Evolutionary conservation across 2,797 vertebrate genomes (phyloP).

Genomic region (Bovichtus variegatus): DNA sequence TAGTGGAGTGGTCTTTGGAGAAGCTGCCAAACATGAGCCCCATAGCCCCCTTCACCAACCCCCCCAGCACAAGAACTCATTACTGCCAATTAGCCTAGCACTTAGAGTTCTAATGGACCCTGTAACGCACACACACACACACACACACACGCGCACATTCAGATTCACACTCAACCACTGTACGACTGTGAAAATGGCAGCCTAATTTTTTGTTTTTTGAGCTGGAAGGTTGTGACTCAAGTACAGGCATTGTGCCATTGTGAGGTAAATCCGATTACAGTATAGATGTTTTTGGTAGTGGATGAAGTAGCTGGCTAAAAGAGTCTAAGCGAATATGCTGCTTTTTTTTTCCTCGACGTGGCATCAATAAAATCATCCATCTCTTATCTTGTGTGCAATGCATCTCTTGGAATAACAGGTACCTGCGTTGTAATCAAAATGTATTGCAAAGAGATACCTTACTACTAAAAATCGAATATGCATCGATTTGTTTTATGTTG

Average conservation of each 20-base stretch:
- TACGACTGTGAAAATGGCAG: constrained; percentile 41
- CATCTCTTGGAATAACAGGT: not conserved
- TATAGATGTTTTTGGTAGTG: constrained; percentile 25
- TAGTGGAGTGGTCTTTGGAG: constrained; percentile 67
- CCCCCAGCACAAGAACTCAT: constrained; percentile 64
- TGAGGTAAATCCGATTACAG: constrained; percentile 53
- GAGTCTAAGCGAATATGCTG: not conserved
- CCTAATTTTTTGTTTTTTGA: constrained; percentile 54
- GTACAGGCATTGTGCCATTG: constrained; percentile 26
- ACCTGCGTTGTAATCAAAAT: not conserved
- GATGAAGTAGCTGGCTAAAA: constrained; percentile 15
- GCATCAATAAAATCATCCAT: not conserved
- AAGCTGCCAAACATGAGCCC: constrained; percentile 69
- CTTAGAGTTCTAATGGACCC: constrained; percentile 67
- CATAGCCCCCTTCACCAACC: constrained; percentile 43
- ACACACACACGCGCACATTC: constrained; percentile 13
- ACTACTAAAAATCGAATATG: not conserved
- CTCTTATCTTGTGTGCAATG: not conserved
- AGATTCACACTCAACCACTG: constrained; percentile 31
- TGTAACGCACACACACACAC: constrained; percentile 39
- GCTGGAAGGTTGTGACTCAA: constrained; percentile 53
- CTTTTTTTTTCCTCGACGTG: not conserved
- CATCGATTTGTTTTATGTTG: constrained; percentile 24
- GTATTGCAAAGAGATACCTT: constrained; percentile 2
- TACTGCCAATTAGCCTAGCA: constrained; percentile 76